phyloP scores from a whole-genome alignment of 2,797 vertebrate genomes.

The Pelobates cultripes region DNA sequence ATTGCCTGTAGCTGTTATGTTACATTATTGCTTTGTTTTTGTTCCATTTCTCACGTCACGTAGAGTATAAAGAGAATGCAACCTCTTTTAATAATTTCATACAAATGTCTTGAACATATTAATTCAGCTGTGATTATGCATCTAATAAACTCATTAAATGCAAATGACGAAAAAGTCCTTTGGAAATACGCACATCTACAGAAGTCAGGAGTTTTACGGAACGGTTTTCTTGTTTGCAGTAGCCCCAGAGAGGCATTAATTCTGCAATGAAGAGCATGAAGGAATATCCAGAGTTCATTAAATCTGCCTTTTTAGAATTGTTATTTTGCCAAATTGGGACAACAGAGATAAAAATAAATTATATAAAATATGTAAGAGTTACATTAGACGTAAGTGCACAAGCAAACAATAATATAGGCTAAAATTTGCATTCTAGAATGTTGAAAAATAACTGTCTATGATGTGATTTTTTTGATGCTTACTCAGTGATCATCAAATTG shows the following conservation, averaged over 20 bases:
- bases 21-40: too few species aligned
- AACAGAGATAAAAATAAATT: too few species aligned
- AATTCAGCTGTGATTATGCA: conserved; percentile 5
- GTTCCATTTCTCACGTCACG: too few species aligned
- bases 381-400: too few species aligned
- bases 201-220: background rate
- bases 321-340: background rate
- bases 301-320: background rate
- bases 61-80: too few species aligned
- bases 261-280: background rate
- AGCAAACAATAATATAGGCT: too few species aligned
- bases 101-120: background rate
- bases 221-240: background rate
- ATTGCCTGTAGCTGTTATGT: too few species aligned
- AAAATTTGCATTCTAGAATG: too few species aligned
- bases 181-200: background rate
- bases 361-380: too few species aligned
- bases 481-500: too few species aligned
- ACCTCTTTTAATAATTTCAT: background rate
- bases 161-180: background rate
- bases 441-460: too few species aligned
- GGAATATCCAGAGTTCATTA: background rate
- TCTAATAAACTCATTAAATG: conserved; percentile 8
- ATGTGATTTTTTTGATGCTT: too few species aligned
- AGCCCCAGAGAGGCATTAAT: background rate